Percentiles rank a stretch among this genome's conserved stretches.
Evolutionary conservation across 2,113 vertebrate genomes (phyloP).

Genomic region (Chloroceryle aenea): DNA sequence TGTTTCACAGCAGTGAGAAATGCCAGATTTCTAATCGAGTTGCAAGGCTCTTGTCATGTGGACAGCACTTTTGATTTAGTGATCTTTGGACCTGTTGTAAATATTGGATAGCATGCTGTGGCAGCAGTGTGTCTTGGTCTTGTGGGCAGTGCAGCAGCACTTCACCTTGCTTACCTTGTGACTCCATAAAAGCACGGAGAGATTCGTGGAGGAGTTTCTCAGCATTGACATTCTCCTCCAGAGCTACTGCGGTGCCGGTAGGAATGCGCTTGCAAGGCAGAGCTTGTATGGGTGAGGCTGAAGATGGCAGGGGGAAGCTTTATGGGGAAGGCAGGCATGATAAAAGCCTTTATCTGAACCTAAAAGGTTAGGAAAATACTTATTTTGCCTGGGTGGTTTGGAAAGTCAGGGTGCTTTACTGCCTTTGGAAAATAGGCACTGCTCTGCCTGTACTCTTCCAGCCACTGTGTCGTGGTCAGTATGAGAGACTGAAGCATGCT

Average conservation of each 20-base stretch:
- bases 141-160: not conserved
- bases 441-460: not conserved
- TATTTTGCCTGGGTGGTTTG: not conserved
- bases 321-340: not conserved
- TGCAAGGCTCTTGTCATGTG: conserved; percentile 8
- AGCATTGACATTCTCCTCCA: not conserved
- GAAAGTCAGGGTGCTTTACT: not conserved
- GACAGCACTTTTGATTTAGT: not conserved
- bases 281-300: not conserved
- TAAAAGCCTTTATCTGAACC: not conserved
- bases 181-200: not conserved
- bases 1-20: not conserved
- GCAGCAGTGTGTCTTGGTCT: not conserved
- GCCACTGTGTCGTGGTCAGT: not conserved
- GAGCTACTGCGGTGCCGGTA: not conserved
- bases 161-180: not conserved
- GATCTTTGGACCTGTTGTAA: conserved; percentile 46
- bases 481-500: accelerated
- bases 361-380: not conserved
- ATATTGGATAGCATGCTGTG: not conserved
- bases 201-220: not conserved
- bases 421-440: not conserved
- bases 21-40: not conserved
- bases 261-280: not conserved
- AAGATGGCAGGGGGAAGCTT: not conserved